Evolutionary conservation across 2,113 vertebrate genomes (phyloP).

Genomic region (Pteruthius melanotis): DNA sequence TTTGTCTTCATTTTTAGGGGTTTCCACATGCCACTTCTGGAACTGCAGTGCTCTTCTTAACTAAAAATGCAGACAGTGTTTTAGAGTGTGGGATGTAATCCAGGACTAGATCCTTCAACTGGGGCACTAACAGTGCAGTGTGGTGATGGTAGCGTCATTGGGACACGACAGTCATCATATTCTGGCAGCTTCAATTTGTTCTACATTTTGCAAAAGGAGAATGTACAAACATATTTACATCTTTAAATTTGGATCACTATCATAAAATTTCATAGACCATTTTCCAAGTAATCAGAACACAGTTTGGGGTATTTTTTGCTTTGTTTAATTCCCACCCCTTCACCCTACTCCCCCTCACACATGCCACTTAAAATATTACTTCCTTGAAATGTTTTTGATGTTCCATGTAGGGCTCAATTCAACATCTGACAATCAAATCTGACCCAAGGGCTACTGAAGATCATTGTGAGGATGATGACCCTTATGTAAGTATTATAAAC

Average conservation of each 20-base stretch:
- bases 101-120: neutral
- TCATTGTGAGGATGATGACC: slow-evolving; percentile 90
- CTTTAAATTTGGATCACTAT: neutral
- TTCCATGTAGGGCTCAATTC: slow-evolving; percentile 85
- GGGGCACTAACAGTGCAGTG: neutral
- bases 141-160: neutral
- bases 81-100: neutral
- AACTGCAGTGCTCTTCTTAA: neutral
- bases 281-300: neutral
- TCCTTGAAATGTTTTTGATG: neutral
- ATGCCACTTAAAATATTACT: neutral
- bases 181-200: neutral
- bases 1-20: neutral
- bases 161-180: neutral
- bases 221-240: neutral
- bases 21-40: neutral
- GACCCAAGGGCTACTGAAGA: slow-evolving; percentile 82
- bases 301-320: neutral
- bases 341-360: neutral
- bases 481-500: slow-evolving; percentile 79
- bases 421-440: slow-evolving; percentile 84
- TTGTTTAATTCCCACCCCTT: neutral
- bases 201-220: neutral
- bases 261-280: neutral
- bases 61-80: neutral